These are phyloP conservation scores for Hyphantria cunea DNA, from an alignment of 1,140 invertebrate genomes.

Conservation along the genomic window DNA sequence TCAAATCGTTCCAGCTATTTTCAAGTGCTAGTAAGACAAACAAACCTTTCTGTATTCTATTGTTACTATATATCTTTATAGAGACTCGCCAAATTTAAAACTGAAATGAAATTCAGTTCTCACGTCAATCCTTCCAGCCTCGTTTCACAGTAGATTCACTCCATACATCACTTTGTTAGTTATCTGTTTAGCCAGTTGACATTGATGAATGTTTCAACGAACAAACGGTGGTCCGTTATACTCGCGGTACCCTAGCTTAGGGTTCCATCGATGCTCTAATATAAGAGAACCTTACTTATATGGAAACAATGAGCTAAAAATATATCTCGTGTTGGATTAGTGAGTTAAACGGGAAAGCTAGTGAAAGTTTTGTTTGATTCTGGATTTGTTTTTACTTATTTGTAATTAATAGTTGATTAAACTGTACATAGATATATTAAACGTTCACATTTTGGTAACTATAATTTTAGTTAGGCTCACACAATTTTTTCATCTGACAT, in stretches of 20 bases:
- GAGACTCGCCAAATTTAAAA: too few relatives aligned
- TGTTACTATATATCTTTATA: too few relatives aligned
- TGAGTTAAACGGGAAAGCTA: neutral
- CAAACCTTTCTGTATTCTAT: too few relatives aligned
- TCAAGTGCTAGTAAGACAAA: too few relatives aligned
- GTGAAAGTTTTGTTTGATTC: slow-evolving; percentile 17
- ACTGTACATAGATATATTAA: too few relatives aligned
- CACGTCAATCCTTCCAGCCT: slow-evolving; percentile 29
- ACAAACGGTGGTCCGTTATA: slow-evolving; percentile 33
- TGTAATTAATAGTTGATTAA: too few relatives aligned
- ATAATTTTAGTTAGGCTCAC: too few relatives aligned
- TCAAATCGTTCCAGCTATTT: too few relatives aligned
- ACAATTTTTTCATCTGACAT: too few relatives aligned
- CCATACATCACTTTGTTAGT: slow-evolving; percentile 55
- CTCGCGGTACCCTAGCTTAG: slow-evolving; percentile 26
- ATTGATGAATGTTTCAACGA: slow-evolving; percentile 50
- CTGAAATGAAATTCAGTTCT: neutral
- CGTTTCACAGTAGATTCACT: slow-evolving; percentile 46
- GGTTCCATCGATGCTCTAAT: slow-evolving; percentile 31
- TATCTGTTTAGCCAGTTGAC: slow-evolving; percentile 50
- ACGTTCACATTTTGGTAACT: too few relatives aligned
- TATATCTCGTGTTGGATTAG: slow-evolving; percentile 30
- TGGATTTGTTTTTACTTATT: too few relatives aligned
- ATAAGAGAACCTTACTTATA: slow-evolving; percentile 10
- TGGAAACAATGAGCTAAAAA: slow-evolving; percentile 28